These are phyloP conservation scores for Hydractinia echinata DNA, from an alignment of 30 jellyfish, hydroid and myxozoan species.

Conservation along the genomic window DNA sequence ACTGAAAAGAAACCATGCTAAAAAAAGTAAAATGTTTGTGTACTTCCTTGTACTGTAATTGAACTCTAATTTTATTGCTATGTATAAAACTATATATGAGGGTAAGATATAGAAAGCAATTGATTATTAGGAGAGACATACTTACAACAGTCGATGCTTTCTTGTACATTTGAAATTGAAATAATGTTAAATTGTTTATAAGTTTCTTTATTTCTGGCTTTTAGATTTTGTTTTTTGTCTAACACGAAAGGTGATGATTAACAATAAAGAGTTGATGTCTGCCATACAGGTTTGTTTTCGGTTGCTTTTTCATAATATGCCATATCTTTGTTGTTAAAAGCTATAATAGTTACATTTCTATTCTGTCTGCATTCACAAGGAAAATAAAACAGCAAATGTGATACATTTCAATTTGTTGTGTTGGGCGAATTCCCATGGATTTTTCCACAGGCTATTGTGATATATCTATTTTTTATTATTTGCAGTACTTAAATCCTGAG, in stretches of 20 bases:
- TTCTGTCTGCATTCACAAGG: background rate
- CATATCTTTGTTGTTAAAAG: background rate
- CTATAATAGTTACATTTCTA: background rate
- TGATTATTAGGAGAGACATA: too few relatives aligned
- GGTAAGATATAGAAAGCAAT: too few relatives aligned
- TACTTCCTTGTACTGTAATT: too few relatives aligned
- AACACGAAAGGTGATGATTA: conserved; percentile 65
- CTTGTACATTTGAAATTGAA: background rate
- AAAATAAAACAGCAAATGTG: background rate
- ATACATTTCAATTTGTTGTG: background rate
- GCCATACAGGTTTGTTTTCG: conserved; percentile 68
- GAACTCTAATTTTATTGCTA: too few relatives aligned
- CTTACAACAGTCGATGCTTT: background rate
- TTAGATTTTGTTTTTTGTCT: conserved; percentile 54
- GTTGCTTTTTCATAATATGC: background rate
- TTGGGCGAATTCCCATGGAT: background rate
- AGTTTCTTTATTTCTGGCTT: background rate
- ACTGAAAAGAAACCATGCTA: too few relatives aligned
- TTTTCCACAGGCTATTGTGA: background rate
- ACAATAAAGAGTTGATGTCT: conserved; percentile 64
- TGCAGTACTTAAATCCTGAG: conserved; percentile 39
- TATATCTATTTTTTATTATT: background rate
- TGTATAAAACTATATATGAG: too few relatives aligned
- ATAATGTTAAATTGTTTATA: background rate
- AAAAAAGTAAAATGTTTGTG: too few relatives aligned